A percentile compares a stretch with the other conserved stretches of the same genome.
Conservation (phyloP, 2,888 invertebrate species). For the Cyclophora punctaria region DNA sequence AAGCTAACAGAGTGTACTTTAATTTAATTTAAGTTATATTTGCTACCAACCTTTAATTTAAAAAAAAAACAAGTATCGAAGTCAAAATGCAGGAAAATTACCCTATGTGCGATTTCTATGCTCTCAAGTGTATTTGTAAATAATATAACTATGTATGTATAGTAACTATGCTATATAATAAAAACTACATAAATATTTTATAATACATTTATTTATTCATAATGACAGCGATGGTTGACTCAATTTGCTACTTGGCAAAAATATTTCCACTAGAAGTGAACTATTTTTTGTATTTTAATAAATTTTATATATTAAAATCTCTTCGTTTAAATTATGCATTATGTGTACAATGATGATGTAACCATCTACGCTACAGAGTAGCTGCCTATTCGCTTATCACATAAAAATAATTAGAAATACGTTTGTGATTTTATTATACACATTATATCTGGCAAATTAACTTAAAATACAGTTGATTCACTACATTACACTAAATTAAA, state of each 20-base stretch:
- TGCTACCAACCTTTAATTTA: too few species aligned
- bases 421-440: slow-evolving; percentile 59
- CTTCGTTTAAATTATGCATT: slow-evolving; percentile 58
- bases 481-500: slow-evolving; percentile 43
- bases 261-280: slow-evolving; percentile 72
- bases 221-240: slow-evolving; percentile 75
- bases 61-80: too few species aligned
- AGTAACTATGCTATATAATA: slow-evolving; percentile 18
- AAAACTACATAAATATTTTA: slow-evolving; percentile 50
- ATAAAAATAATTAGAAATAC: slow-evolving; percentile 54
- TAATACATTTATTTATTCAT: slow-evolving; percentile 75
- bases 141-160: too few species aligned
- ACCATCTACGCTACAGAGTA: slow-evolving; percentile 64
- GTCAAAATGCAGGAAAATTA: too few species aligned
- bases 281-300: slow-evolving; percentile 62
- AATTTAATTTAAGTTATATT: too few species aligned
- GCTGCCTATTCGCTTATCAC: slow-evolving; percentile 61
- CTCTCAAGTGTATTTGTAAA: too few species aligned
- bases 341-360: slow-evolving; percentile 61
- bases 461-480: slow-evolving; percentile 30
- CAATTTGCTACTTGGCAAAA: slow-evolving; percentile 73
- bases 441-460: slow-evolving; percentile 58
- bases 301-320: slow-evolving; percentile 70
- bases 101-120: too few species aligned
- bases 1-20: too few species aligned